Percentiles rank a stretch among this genome's conserved stretches.
Conservation (phyloP, 2,888 invertebrate genomes). For the Nipponacmea schrenckii region DNA sequence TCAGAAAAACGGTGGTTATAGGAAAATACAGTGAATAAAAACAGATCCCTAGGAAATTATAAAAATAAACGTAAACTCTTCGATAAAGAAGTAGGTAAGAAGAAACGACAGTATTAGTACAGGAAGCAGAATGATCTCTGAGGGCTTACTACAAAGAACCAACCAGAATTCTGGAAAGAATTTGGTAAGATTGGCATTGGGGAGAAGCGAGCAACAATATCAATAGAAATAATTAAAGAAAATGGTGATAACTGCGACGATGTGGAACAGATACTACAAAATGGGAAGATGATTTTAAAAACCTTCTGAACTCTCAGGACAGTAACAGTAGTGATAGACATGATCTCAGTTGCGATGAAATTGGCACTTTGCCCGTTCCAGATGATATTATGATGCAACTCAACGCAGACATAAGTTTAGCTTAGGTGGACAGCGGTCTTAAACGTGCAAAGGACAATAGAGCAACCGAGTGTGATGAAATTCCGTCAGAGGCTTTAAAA, state of each 20-base stretch:
- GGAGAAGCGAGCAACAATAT: neutral
- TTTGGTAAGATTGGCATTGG: neutral
- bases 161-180: neutral
- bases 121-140: no score
- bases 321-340: no score
- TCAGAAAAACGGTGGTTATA: neutral
- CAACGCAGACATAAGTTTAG: neutral
- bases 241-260: neutral
- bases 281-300: neutral
- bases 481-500: neutral
- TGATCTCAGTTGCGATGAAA: no score
- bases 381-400: neutral
- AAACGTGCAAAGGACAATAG: neutral
- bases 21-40: neutral
- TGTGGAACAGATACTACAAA: neutral
- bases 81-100: neutral
- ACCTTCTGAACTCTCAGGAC: no score
- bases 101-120: neutral
- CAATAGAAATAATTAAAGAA: neutral
- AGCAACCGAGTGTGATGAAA: conserved; percentile 1
- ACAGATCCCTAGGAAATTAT: neutral
- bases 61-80: neutral
- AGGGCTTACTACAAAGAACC: no score
- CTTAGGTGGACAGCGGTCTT: neutral
- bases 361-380: no score